A percentile compares a stretch with the other conserved stretches of the same genome.
These are phyloP conservation scores for Dallia pectoralis DNA, from an alignment of 2,797 vertebrate genomes.

Conservation along the genomic window DNA sequence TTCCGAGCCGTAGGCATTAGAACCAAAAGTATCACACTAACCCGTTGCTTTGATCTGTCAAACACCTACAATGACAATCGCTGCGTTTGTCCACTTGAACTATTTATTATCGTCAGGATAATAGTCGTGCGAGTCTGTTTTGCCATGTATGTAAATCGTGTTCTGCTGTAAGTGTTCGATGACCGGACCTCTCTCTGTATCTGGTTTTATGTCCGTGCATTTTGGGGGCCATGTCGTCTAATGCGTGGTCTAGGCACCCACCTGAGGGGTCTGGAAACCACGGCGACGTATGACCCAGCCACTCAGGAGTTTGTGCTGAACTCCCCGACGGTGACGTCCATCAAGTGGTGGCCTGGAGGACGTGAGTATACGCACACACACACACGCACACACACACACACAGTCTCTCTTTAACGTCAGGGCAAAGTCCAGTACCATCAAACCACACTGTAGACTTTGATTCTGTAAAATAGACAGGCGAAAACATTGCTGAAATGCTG, in stretches of 20 bases:
- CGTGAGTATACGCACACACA: constrained; percentile 76
- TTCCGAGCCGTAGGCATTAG: background rate
- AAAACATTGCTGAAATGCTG: constrained; percentile 1
- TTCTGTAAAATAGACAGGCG: background rate
- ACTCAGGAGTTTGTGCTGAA: constrained; percentile 96
- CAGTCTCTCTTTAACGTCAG: background rate
- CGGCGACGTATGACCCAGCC: constrained; percentile 90
- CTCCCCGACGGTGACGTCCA: constrained; percentile 94
- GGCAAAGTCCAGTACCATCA: background rate
- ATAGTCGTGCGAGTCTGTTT: background rate
- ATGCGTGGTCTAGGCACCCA: constrained; percentile 82
- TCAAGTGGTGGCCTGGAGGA: constrained; percentile 99
- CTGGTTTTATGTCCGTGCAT: constrained; percentile 6
- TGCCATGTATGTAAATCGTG: constrained; percentile 1
- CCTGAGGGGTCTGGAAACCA: constrained; percentile 93
- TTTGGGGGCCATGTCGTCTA: constrained; percentile 15
- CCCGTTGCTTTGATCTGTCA: constrained; percentile 62
- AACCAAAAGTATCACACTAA: background rate
- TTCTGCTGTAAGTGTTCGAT: background rate
- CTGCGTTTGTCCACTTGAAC: background rate
- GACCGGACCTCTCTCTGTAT: background rate
- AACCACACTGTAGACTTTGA: background rate
- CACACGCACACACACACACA: background rate
- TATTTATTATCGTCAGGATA: background rate
- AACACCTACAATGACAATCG: constrained; percentile 47